These are phyloP conservation scores for Campylorhamphus procurvoides DNA, from an alignment of 2,113 vertebrate genomes.

Conservation along the genomic window DNA sequence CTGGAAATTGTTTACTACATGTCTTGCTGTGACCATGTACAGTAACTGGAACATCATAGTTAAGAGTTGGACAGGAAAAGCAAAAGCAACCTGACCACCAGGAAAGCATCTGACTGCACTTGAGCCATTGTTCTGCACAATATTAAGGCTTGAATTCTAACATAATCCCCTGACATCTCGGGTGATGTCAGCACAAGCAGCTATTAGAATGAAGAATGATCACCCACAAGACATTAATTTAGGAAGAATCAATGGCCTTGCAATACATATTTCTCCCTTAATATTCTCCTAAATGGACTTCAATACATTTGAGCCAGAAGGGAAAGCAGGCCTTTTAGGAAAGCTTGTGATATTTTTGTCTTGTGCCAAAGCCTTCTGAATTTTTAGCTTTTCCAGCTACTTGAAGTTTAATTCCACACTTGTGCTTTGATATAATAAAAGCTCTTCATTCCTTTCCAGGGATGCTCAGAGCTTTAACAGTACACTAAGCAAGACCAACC, in stretches of 20 bases:
- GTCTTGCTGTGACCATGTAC: background rate
- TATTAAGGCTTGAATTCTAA: conserved; percentile 46
- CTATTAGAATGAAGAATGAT: conserved; percentile 55
- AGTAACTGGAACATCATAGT: background rate
- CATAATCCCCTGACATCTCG: conserved; percentile 29
- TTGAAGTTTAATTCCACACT: conserved; percentile 29
- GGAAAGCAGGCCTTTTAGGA: conserved; percentile 25
- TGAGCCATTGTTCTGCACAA: conserved; percentile 32
- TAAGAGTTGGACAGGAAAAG: background rate
- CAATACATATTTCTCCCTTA: conserved; percentile 37
- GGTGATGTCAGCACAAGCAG: conserved; percentile 5
- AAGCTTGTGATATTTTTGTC: background rate
- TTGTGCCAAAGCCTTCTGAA: conserved; percentile 27
- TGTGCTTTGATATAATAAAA: conserved; percentile 24
- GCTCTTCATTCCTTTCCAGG: conserved; percentile 1
- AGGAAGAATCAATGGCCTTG: conserved; percentile 25
- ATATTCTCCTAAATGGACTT: conserved; percentile 46
- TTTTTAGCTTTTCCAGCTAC: conserved; percentile 35
- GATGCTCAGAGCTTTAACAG: conserved; percentile 21
- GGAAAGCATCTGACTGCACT: background rate
- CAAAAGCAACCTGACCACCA: background rate
- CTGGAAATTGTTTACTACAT: background rate
- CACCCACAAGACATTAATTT: conserved; percentile 28
- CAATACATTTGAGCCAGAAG: conserved; percentile 36
- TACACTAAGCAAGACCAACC: conserved; percentile 14